Evolutionary conservation across 2,113 vertebrate genomes (phyloP), one percentile per base, ranked within the genome.

Genomic region (Corapipo altera): DNA sequence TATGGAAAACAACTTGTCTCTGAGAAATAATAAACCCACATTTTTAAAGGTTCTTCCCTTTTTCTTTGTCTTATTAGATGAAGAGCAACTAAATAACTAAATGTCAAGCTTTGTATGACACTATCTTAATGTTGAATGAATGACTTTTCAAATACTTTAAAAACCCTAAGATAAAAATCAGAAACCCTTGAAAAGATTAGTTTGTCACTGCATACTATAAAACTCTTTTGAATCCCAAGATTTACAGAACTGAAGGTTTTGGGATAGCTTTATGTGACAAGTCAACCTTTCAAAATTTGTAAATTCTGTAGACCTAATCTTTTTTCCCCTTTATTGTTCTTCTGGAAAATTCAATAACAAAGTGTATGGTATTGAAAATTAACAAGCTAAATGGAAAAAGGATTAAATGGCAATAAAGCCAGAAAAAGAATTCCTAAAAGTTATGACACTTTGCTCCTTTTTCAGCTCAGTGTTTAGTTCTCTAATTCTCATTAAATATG

Each of bases 1-100:
- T 93, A 94, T 88, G 52, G 69, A 93, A 96, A 97, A 86, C 61
- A 86, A 57, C 57, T 90, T 75, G 76, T 71, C 88, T 93, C 92
- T 33, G n/a, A 92, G 61, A 72, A 84, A 91, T 88, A 93, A 78
- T 66, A 81, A 86, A 91, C 77, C 3, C 33, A 48, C 8, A 22
- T 73, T 91, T 94, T 80, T 88, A 92, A 93, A 95, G 79, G 92
- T 88, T 93, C 76, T 81, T 88, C 52, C 28, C 39, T 82, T 91
- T 88, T 90, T 88, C 62, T 86, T 91, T 89, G 82, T 88, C 93
- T 90, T 90, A 78, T 59, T 94, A 92, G 52, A 74, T 51, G 75
- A 95, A 92, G 79, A 71, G 8, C 64, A 90, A 35, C 74, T 86
- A 88, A 96, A 83, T 76, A 93, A 83, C 64, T 59, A 95, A 96